A percentile compares a stretch with the other conserved stretches of the same genome.
Conservation (phyloP, 1,140 invertebrate genomes). For the Drusus annulatus region DNA sequence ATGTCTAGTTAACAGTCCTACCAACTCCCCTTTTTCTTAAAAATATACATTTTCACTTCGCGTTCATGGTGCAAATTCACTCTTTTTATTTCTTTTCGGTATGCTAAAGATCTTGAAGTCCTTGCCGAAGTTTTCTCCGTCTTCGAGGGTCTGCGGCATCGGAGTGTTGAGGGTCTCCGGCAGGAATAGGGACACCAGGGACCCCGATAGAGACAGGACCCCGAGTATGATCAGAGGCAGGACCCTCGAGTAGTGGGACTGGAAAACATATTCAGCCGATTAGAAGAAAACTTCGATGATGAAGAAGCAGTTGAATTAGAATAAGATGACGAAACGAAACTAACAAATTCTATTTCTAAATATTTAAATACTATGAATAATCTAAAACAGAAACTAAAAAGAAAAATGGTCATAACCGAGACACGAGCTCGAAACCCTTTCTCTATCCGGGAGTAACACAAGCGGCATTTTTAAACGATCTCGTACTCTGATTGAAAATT, state of each 20-base stretch:
- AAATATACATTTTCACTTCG: no score
- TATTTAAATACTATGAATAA: no score
- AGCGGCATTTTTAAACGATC: no score
- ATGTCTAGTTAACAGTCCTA: no score
- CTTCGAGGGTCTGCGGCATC: conserved; percentile 84
- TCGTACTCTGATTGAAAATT: no score
- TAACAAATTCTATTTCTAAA: no score
- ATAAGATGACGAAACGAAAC: background rate
- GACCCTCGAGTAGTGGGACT: conserved; percentile 68
- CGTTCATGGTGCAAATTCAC: background rate
- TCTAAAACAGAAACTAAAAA: no score
- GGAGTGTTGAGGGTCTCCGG: conserved; percentile 87
- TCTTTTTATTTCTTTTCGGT: conserved; percentile 50
- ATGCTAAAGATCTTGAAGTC: conserved; percentile 65
- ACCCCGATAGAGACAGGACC: conserved; percentile 79
- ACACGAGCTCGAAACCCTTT: no score
- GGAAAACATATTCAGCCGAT: conserved; percentile 51
- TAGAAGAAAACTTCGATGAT: background rate
- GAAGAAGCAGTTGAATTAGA: background rate
- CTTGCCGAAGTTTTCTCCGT: conserved; percentile 81
- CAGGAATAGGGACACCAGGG: conserved; percentile 80
- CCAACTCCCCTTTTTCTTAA: no score
- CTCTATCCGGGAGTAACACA: no score
- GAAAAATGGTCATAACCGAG: no score
- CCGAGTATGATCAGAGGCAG: conserved; percentile 87